Base-by-base conservation (phyloP, 1,140 invertebrate genomes). In the Plectrocnemia conspersa region DNA sequence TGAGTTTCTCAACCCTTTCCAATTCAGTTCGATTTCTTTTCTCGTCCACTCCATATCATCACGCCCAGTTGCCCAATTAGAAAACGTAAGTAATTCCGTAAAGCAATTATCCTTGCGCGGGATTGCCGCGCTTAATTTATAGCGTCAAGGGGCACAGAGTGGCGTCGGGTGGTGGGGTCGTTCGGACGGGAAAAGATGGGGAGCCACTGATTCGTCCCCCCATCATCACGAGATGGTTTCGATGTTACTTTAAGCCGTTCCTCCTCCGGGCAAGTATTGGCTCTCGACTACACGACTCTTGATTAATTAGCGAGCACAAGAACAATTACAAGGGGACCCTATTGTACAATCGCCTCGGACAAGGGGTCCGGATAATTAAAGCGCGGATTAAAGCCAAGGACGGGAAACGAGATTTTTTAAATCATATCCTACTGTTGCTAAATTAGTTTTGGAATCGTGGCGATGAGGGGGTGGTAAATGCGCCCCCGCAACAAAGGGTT, bases 251-350 rank as follows among this genome's bases (percentile, higher is more conserved):
- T 50, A 50, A 50, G 47, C 47, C 47, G 47, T 50, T 50, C 22
- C 47, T 50, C 33, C 47, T 50, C 33, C 16, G 47, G 35, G 33
- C 47, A 29, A 36, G 47, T 24, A 50, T 50, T 27, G 47, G 47
- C 33, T 27, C 47, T 50, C 47, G 47, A 50, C 47, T 50, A 50
- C 57, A 54, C 48, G 57, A 50, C 57, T 48, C 52, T 27, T 59
- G 58, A 59, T 59, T 59, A 59, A 59, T 59, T 59, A 49, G 52
- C 47, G 52, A 55, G 58, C 54, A 59, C 58, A 55, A 59, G 52
- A 55, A 59, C 58, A 59, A 59, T 59, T 59, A 59, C 52, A 59
- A 50, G 58, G 50, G 50, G 36, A 42, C 36, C 38, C 50, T 35
- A 50, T 50, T 50, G 47, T 50, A 50, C 47, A 24, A 50, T 50